Evolutionary conservation across 2,113 vertebrate genomes (phyloP).

Genomic region (Lasiurus borealis): DNA sequence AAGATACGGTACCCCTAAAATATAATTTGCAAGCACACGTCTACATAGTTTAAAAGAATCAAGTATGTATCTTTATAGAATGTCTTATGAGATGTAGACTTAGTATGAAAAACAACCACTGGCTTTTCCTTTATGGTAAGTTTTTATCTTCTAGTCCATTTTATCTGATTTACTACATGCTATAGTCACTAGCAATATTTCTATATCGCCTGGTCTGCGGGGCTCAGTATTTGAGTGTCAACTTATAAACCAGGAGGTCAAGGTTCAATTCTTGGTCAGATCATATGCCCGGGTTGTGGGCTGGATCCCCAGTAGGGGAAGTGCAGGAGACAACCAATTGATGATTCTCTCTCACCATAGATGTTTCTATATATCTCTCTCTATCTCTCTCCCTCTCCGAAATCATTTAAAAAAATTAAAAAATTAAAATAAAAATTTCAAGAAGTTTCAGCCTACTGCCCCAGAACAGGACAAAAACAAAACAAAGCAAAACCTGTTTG

Average conservation of each 20-base stretch:
- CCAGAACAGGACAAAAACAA: slow-evolving; percentile 5
- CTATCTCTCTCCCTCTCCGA: no score
- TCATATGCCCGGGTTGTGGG: no score
- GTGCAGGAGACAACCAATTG: no score
- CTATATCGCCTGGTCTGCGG: neutral
- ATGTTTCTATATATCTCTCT: no score
- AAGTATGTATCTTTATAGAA: slow-evolving; percentile 12
- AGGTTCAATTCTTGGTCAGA: no score
- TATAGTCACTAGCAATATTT: neutral
- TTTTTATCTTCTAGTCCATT: neutral
- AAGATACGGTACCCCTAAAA: neutral
- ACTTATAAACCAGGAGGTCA: no score
- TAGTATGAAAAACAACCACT: neutral
- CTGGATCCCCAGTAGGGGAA: no score
- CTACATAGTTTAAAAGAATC: neutral
- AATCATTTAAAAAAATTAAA: no score
- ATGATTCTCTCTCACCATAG: no score
- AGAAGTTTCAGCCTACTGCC: neutral
- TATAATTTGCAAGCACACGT: neutral
- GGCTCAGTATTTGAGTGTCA: no score
- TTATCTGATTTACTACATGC: neutral
- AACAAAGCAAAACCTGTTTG: neutral
- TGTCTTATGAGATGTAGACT: neutral
- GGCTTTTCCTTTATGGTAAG: neutral
- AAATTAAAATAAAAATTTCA: neutral